These are phyloP conservation scores for Planococcus citri DNA, from an alignment of 1,140 invertebrate species.

Conservation along the genomic window DNA sequence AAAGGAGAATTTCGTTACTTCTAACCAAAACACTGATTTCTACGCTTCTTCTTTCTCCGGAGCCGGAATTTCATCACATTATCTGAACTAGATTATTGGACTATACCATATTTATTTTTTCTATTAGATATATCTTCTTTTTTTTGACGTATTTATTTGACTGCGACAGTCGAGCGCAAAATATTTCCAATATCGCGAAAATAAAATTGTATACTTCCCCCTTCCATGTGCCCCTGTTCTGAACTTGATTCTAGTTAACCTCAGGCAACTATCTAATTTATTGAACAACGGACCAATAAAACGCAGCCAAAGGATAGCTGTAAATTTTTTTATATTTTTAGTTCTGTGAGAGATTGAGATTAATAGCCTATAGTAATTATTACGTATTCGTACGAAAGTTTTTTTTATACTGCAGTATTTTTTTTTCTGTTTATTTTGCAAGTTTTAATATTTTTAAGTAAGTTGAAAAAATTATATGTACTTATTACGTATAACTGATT, in stretches of 20 bases:
- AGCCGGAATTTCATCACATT: neutral
- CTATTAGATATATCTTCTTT: neutral
- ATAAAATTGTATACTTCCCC: neutral
- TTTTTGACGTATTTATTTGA: neutral
- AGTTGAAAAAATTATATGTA: no score
- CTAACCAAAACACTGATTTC: conserved; percentile 36
- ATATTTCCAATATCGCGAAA: neutral
- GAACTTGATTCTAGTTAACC: neutral
- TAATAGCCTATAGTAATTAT: neutral
- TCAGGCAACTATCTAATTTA: neutral
- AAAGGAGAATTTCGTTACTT: conserved; percentile 95
- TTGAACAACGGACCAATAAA: neutral
- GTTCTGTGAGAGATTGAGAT: neutral
- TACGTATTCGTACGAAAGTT: neutral
- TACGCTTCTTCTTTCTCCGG: neutral
- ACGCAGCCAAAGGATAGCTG: neutral
- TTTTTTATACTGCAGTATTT: neutral
- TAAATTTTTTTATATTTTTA: conserved; percentile 4
- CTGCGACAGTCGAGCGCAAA: neutral
- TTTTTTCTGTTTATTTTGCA: neutral
- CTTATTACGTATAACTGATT: no score
- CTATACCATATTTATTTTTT: neutral
- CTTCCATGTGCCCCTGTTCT: neutral
- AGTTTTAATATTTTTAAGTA: no score
- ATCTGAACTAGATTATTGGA: neutral